These are phyloP conservation scores for Trachemys scripta DNA, from an alignment of 2,113 vertebrate genomes.

Conservation along the genomic window DNA sequence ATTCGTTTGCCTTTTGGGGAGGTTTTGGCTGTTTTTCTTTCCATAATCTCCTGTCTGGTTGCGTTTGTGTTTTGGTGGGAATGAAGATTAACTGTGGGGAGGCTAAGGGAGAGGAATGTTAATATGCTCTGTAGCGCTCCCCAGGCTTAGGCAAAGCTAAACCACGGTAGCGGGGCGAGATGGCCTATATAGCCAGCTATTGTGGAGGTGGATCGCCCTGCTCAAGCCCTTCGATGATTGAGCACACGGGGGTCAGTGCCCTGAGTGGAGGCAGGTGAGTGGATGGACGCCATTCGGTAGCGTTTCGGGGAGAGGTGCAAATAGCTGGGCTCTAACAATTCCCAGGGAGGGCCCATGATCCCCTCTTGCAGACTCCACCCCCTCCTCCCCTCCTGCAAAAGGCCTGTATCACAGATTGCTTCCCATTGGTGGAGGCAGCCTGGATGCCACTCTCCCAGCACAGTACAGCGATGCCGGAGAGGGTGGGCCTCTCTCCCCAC, in stretches of 20 bases:
- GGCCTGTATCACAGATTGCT: background rate
- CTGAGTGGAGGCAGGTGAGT: background rate
- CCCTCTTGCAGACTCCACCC: background rate
- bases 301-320: fast-evolving
- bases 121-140: conserved; percentile 58
- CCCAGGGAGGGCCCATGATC: background rate
- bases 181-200: background rate
- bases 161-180: conserved; percentile 33
- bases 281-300: background rate
- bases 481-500: background rate
- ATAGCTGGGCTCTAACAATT: background rate
- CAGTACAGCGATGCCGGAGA: background rate
- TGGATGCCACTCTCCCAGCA: background rate
- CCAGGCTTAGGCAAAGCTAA: conserved; percentile 3
- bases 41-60: background rate
- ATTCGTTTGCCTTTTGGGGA: background rate
- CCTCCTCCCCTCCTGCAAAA: background rate
- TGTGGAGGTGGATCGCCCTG: background rate
- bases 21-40: background rate
- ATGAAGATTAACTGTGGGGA: conserved; percentile 11
- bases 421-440: background rate
- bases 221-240: background rate
- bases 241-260: background rate
- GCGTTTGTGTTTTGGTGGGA: background rate
- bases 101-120: conserved; percentile 52